phyloP scores from a whole-genome alignment of 2,797 vertebrate genomes.

The Oreortyx pictus region DNA sequence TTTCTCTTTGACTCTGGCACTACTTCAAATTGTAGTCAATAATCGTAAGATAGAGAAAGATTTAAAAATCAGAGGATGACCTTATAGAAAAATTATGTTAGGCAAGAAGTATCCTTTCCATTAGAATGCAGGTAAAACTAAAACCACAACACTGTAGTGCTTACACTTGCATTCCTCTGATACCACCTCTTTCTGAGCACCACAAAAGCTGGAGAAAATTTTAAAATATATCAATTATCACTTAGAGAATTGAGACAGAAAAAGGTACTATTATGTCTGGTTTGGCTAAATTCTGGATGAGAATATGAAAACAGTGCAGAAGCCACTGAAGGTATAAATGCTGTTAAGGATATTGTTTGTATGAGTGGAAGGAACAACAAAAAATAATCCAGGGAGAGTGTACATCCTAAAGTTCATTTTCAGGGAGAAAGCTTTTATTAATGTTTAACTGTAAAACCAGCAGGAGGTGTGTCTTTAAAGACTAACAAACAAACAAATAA shows the following conservation, averaged over 20 bases:
- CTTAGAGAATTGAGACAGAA: neutral
- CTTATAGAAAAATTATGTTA: constrained; percentile 11
- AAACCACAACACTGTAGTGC: neutral
- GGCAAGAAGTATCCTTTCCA: neutral
- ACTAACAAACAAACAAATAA: too few species aligned
- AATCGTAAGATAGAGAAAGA: neutral
- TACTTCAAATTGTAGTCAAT: neutral
- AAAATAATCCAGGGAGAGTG: too few species aligned
- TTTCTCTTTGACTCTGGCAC: neutral
- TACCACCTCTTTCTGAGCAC: neutral
- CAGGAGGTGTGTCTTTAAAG: too few species aligned
- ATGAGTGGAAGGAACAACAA: too few species aligned
- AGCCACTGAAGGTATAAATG: neutral
- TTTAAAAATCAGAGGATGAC: neutral
- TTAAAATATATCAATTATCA: neutral
- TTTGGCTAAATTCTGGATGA: constrained; percentile 22
- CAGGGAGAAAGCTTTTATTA: too few species aligned
- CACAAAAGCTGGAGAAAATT: neutral
- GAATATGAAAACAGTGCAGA: neutral
- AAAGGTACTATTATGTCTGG: neutral
- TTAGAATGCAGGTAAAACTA: neutral
- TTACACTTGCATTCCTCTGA: neutral
- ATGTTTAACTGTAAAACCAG: too few species aligned
- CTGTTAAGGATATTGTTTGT: neutral
- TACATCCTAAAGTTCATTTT: too few species aligned